These are phyloP conservation scores for Phalanger gymnotis DNA, from an alignment of 2,797 vertebrate species.

Conservation along the genomic window DNA sequence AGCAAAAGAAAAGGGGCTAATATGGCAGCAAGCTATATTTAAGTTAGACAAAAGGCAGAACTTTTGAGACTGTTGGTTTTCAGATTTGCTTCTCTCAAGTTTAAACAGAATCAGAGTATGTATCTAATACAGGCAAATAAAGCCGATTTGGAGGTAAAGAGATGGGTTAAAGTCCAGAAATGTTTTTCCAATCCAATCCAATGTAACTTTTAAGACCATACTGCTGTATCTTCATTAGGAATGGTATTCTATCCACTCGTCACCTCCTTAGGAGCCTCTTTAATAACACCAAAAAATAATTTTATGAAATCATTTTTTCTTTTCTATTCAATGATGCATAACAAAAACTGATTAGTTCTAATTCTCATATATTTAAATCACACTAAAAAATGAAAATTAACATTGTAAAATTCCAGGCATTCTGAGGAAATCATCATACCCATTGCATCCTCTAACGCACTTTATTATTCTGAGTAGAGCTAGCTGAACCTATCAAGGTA, in stretches of 20 bases:
- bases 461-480: conserved; percentile 70
- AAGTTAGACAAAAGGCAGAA: neutral
- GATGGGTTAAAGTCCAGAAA: neutral
- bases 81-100: conserved; percentile 42
- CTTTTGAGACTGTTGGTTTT: conserved; percentile 10
- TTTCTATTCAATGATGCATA: neutral
- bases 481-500: conserved; percentile 70
- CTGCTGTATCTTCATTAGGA: neutral
- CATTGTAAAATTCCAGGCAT: neutral
- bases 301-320: neutral
- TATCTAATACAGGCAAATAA: neutral
- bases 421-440: conserved; percentile 9
- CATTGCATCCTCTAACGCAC: conserved; percentile 62
- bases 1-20: neutral
- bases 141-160: neutral
- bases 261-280: neutral
- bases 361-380: neutral
- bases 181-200: neutral
- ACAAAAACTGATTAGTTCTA: neutral
- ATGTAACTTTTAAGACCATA: neutral
- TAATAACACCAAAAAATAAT: neutral
- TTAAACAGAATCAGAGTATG: conserved; percentile 30
- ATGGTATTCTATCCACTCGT: neutral
- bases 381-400: neutral
- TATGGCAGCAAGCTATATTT: neutral